Percentiles rank a stretch among this genome's conserved stretches.
Evolutionary conservation across 2,113 vertebrate species (phyloP).

Genomic region (Alces alces): DNA sequence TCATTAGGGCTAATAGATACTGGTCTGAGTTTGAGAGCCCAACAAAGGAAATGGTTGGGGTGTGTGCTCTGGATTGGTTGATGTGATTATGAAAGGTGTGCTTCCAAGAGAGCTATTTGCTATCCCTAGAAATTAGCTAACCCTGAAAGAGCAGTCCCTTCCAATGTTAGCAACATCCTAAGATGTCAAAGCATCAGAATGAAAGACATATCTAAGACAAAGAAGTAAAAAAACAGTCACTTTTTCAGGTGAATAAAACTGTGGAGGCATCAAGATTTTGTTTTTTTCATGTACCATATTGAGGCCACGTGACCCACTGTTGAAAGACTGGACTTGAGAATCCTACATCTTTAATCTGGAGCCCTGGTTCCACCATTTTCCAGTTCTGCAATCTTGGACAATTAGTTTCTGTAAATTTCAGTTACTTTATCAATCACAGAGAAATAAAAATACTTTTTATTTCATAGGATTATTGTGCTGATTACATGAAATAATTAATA

Average conservation of each 20-base stretch:
- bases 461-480: not conserved
- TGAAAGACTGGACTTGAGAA: not conserved
- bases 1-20: not conserved
- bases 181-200: not conserved
- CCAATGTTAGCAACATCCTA: not conserved
- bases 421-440: not conserved
- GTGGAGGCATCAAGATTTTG: not conserved
- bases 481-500: not conserved
- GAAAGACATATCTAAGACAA: not conserved
- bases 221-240: not conserved
- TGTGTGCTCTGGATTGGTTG: not conserved
- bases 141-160: not conserved
- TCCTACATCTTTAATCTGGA: not conserved
- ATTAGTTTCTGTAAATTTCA: not conserved
- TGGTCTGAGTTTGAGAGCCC: not conserved
- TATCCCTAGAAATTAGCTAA: not conserved
- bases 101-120: not conserved
- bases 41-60: not conserved
- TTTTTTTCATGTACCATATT: not conserved
- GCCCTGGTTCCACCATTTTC: not conserved
- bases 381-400: not conserved
- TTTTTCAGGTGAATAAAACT: not conserved
- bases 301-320: not conserved
- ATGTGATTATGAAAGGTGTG: not conserved
- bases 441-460: not conserved